These are phyloP conservation scores for Dexiosoma caninum DNA, from an alignment of 2,888 invertebrate genomes.

Conservation along the genomic window DNA sequence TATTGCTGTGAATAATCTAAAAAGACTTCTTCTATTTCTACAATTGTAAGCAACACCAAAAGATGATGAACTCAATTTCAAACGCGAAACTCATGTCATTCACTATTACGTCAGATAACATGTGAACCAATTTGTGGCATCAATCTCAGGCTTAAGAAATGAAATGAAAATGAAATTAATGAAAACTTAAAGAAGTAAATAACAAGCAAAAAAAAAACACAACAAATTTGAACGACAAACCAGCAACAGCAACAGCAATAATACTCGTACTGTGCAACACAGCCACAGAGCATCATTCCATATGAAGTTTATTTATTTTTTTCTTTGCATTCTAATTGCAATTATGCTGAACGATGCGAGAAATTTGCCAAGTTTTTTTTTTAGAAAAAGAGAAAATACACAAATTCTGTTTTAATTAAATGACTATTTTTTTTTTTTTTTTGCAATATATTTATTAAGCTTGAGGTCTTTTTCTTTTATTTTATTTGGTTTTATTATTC, in stretches of 20 bases:
- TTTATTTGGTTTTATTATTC: too few species aligned
- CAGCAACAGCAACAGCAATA: slow-evolving; percentile 28
- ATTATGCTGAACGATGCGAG: slow-evolving; percentile 57
- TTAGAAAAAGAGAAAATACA: background rate
- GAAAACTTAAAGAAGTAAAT: slow-evolving; percentile 38
- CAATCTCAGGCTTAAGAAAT: slow-evolving; percentile 73
- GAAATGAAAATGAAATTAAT: slow-evolving; percentile 57
- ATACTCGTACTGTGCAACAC: slow-evolving; percentile 24
- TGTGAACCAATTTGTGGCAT: slow-evolving; percentile 76
- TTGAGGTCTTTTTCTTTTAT: too few species aligned
- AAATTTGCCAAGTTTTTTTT: slow-evolving; percentile 8
- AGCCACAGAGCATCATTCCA: slow-evolving; percentile 43
- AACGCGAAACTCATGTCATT: slow-evolving; percentile 65
- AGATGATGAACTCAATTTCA: slow-evolving; percentile 67
- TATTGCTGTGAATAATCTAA: slow-evolving; percentile 4
- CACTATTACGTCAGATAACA: slow-evolving; percentile 65
- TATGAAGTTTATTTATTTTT: slow-evolving; percentile 15
- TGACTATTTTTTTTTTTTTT: too few species aligned
- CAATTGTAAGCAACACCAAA: slow-evolving; percentile 53
- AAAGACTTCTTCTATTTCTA: slow-evolving; percentile 46
- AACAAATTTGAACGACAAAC: slow-evolving; percentile 27
- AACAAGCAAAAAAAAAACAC: slow-evolving; percentile 2
- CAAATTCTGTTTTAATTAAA: background rate
- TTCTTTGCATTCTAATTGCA: slow-evolving; percentile 51
- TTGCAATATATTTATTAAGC: too few species aligned